Conservation (phyloP, 2,888 invertebrate genomes). For the Drosophila limbata region DNA sequence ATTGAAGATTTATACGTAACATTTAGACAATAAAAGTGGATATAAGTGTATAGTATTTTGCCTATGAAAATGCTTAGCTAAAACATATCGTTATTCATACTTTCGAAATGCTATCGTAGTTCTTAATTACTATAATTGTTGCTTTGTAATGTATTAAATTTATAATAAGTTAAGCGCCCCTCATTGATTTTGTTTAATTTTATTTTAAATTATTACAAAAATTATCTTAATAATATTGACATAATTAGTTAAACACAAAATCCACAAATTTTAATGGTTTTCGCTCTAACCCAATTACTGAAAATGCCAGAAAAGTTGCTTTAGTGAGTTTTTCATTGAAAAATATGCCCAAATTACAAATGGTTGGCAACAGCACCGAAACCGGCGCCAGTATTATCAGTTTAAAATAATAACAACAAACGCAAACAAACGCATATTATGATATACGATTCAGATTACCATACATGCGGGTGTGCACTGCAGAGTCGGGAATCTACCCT, state of each 20-base stretch:
- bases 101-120: too few species aligned
- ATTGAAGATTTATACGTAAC: conserved; percentile 1
- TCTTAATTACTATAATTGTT: too few species aligned
- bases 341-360: conserved; percentile 28
- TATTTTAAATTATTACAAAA: neutral
- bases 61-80: neutral
- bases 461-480: conserved; percentile 38
- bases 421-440: conserved; percentile 50
- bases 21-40: neutral
- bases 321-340: conserved; percentile 11
- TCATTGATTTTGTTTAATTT: neutral
- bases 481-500: conserved; percentile 18
- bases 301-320: conserved; percentile 43
- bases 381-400: conserved; percentile 49
- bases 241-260: conserved; percentile 60
- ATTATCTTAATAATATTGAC: conserved; percentile 46
- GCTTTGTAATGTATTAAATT: too few species aligned
- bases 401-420: conserved; percentile 71
- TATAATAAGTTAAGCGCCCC: too few species aligned
- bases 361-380: neutral
- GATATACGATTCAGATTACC: conserved; percentile 64
- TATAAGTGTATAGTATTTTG: neutral
- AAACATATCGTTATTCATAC: neutral
- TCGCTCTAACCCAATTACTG: conserved; percentile 59
- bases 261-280: conserved; percentile 51